phyloP scores from a whole-genome alignment of 2,888 invertebrate species.

The Herminia tarsipennalis region DNA sequence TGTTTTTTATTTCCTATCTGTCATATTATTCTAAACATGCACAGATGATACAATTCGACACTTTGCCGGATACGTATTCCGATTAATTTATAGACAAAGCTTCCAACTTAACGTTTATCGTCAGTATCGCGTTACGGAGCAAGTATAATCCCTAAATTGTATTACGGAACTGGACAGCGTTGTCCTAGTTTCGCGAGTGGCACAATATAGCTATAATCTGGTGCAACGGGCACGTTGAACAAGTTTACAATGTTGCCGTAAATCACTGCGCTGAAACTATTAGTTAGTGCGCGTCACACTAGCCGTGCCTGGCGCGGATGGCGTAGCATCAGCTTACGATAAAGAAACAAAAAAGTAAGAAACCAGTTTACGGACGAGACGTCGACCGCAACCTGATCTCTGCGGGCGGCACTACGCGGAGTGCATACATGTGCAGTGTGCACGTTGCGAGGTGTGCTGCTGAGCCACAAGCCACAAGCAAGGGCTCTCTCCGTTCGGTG shows the following conservation, averaged over 20 bases:
- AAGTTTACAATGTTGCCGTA: neutral
- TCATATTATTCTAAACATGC: no score
- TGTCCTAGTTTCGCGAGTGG: neutral
- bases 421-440: constrained; percentile 7
- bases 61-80: no score
- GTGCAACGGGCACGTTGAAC: neutral
- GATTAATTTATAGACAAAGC: no score
- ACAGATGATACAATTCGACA: no score
- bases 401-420: constrained; percentile 6
- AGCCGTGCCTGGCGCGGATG: constrained; percentile 4
- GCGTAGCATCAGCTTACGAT: constrained; percentile 7
- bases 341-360: constrained; percentile 20
- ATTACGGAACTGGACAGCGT: neutral
- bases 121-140: no score
- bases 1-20: no score
- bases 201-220: neutral
- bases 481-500: constrained; percentile 44
- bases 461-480: constrained; percentile 3
- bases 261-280: constrained; percentile 1
- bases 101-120: no score
- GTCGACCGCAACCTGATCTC: neutral
- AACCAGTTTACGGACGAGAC: constrained; percentile 15
- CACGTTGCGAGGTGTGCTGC: constrained; percentile 6
- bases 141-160: neutral
- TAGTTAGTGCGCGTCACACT: constrained; percentile 25